phyloP scores from a whole-genome alignment of 2,797 vertebrate genomes.

The Sebastes paucispinis region DNA sequence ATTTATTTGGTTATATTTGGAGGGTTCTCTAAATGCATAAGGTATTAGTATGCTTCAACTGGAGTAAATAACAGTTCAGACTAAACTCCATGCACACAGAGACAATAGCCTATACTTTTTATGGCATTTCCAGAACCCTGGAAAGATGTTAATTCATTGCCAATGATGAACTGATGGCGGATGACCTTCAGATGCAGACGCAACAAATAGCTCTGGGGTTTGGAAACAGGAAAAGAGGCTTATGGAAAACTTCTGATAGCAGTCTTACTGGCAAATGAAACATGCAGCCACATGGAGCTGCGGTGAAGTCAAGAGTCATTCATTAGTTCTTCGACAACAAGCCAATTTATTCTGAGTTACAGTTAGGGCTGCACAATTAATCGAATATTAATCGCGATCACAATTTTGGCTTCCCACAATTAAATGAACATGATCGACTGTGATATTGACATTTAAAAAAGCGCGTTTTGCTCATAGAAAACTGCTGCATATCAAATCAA shows the following conservation, averaged over 20 bases:
- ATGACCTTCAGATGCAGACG: conserved; percentile 24
- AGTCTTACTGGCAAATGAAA: conserved; percentile 15
- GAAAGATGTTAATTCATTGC: conserved; percentile 21
- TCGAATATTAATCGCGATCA: too few species aligned
- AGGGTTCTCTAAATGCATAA: not conserved
- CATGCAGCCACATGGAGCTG: conserved; percentile 8
- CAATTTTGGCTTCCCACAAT: too few species aligned
- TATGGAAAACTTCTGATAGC: conserved; percentile 24
- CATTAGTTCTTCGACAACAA: conserved; percentile 26
- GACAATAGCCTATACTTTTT: not conserved
- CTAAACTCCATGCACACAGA: not conserved
- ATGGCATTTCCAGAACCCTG: not conserved
- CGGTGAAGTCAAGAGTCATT: conserved; percentile 26
- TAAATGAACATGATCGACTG: too few species aligned
- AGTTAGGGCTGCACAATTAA: too few species aligned
- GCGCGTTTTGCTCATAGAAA: too few species aligned
- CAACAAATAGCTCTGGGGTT: conserved; percentile 43
- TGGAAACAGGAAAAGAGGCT: conserved; percentile 32
- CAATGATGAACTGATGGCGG: conserved; percentile 12
- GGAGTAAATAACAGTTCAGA: conserved; percentile 5
- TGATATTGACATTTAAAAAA: too few species aligned
- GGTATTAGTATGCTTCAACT: not conserved
- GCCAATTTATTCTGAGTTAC: conserved; percentile 13
- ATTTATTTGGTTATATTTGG: not conserved
- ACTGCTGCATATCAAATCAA: too few species aligned